These are phyloP conservation scores for Drosophila novamexicana DNA, from an alignment of 1,140 invertebrate genomes.

Conservation along the genomic window DNA sequence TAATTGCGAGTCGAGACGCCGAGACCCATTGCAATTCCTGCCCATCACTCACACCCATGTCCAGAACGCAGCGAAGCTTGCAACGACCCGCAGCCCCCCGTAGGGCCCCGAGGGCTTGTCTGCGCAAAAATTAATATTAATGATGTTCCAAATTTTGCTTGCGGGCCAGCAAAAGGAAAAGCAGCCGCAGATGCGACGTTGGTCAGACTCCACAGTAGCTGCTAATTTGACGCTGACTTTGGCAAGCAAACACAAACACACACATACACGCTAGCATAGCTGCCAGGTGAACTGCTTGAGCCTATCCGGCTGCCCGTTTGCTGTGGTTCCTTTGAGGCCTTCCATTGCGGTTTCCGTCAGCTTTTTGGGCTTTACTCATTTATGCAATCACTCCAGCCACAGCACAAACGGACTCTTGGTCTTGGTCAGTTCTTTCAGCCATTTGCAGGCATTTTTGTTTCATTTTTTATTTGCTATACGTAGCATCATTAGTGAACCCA, in stretches of 20 bases:
- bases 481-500: constrained; percentile 62
- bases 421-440: constrained; percentile 24
- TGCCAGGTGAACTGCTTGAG: constrained; percentile 30
- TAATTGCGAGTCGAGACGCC: constrained; percentile 28
- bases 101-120: constrained; percentile 55
- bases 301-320: constrained; percentile 18
- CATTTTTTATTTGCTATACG: constrained; percentile 11
- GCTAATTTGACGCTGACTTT: constrained; percentile 58
- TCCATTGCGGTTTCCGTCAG: constrained; percentile 19
- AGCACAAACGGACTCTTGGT: neutral
- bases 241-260: constrained; percentile 42
- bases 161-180: constrained; percentile 25
- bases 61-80: constrained; percentile 60
- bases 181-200: constrained; percentile 10
- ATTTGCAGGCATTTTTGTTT: constrained; percentile 19
- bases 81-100: constrained; percentile 9
- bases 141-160: constrained; percentile 69
- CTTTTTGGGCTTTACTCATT: constrained; percentile 47
- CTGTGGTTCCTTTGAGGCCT: constrained; percentile 53
- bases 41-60: constrained; percentile 39
- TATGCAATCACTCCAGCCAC: constrained; percentile 52
- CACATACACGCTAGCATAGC: constrained; percentile 20
- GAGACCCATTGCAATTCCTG: constrained; percentile 18
- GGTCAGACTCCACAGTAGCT: constrained; percentile 54
- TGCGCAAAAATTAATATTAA: constrained; percentile 82